Evolutionary conservation across 2,113 vertebrate genomes (phyloP).

Genomic region (Tauraco erythrolophus): DNA sequence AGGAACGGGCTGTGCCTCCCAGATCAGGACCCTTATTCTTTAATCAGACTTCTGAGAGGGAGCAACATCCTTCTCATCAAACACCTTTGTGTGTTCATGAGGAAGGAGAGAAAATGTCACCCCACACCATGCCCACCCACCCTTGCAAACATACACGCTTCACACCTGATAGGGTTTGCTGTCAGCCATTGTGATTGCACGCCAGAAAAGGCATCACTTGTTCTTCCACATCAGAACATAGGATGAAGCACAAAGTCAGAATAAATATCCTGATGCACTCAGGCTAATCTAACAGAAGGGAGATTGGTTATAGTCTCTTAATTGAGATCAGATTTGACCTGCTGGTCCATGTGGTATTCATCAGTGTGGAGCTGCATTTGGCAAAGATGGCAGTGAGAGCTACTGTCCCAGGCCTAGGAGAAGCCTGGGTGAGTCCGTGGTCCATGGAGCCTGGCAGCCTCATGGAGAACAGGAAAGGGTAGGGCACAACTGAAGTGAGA

Average conservation of each 20-base stretch:
- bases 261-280: not conserved
- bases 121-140: too few species aligned
- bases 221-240: not conserved
- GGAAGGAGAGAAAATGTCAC: not conserved
- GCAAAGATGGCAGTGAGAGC: not conserved
- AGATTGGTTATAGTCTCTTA: not conserved
- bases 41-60: not conserved
- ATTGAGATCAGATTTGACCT: not conserved
- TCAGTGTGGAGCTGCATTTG: not conserved
- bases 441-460: not conserved
- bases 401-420: not conserved
- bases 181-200: not conserved
- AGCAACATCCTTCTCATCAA: not conserved
- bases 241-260: not conserved
- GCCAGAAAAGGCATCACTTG: rapidly evolving
- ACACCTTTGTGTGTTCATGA: not conserved
- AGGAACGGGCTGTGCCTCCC: not conserved
- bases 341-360: not conserved
- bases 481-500: not conserved
- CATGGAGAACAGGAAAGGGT: not conserved
- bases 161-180: not conserved
- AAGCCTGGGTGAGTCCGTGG: not conserved
- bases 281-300: not conserved
- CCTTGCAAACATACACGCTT: not conserved
- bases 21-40: not conserved